Conservation (phyloP, 2,113 vertebrate genomes). For the Phyllopteryx taeniolatus region DNA sequence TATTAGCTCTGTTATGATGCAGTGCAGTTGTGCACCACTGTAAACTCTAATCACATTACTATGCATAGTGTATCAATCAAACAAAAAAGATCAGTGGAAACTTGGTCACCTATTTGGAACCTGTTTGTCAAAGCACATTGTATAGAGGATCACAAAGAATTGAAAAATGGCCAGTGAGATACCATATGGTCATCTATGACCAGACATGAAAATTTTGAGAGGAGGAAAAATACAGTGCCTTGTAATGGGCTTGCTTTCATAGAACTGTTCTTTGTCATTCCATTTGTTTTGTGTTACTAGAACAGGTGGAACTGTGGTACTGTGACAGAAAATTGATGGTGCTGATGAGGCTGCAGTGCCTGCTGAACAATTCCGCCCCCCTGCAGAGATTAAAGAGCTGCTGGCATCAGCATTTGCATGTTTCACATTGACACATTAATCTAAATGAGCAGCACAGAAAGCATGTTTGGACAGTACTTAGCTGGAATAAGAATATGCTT, state of each 20-base stretch:
- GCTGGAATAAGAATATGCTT: background rate
- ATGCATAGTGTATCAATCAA: background rate
- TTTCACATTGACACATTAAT: background rate
- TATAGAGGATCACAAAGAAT: background rate
- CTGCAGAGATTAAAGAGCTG: conserved; percentile 45
- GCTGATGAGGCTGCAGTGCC: conserved; percentile 41
- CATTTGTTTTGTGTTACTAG: conserved; percentile 8
- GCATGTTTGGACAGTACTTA: conserved; percentile 9
- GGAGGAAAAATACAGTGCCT: background rate
- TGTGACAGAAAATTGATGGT: conserved; percentile 29
- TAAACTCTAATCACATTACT: background rate
- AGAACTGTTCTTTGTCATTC: background rate
- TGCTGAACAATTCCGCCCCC: conserved; percentile 35
- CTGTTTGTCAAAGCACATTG: background rate
- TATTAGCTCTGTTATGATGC: too few species aligned
- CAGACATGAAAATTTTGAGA: background rate
- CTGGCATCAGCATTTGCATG: conserved; percentile 14
- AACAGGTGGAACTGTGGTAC: conserved; percentile 26
- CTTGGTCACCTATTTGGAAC: background rate
- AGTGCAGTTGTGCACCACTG: too few species aligned
- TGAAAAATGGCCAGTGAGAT: background rate
- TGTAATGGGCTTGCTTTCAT: background rate
- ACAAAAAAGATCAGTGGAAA: background rate
- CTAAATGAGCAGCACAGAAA: conserved; percentile 10
- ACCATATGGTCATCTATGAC: background rate